Base-by-base conservation (phyloP, 2,113 vertebrate genomes). In the Hippolais icterina region DNA sequence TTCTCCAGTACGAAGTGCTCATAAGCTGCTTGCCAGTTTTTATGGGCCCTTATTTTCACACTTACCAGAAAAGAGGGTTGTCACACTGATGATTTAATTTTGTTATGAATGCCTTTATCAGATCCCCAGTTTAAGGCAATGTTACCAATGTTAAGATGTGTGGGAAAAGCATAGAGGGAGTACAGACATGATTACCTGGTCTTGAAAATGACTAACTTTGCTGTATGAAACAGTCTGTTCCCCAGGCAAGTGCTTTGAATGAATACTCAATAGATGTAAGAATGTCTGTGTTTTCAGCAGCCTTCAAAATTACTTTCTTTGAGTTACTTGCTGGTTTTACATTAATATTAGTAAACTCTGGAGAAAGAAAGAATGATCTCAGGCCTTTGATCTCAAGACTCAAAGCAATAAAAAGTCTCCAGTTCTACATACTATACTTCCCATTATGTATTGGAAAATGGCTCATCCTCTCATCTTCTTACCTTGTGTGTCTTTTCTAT, bases 291-390 rank as follows among this genome's bases (percentile, higher is more conserved):
- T 86, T 93, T 94, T 83, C 71, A 74, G 39, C 60, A 74, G 42
- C 60, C 47, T 94, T 52, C 79, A 91, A 66, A 94, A 91, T 87
- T 69, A 47, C 66, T 81, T 94, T 80, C n/a, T 59, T 83, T 28
- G 42, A 86, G 35, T 70, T 92, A 71, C 39, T 80, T 93, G 29
- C 63, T 90, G 42, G 54, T 88, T 92, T 91, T 83, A 22, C 65
- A 56, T 94, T 80, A 80, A 42, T 52, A 46, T 57, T 74, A 71
- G 71, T 89, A 89, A 95, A 76, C 75, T 90, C 64, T 86, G 49
- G 22, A 77, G 63, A 79, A 89, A 83, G 63, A 53, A 49, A 44
- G 57, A 76, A 76, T 76, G 10, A 65, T 88, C 57, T 61, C 37
- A 56, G 66, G 50, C 54, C 57, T 91, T 84, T 83, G 63, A 90